phyloP scores from a whole-genome alignment of 64 coral and sea anemone genomes.

The Montipora capricornis region DNA sequence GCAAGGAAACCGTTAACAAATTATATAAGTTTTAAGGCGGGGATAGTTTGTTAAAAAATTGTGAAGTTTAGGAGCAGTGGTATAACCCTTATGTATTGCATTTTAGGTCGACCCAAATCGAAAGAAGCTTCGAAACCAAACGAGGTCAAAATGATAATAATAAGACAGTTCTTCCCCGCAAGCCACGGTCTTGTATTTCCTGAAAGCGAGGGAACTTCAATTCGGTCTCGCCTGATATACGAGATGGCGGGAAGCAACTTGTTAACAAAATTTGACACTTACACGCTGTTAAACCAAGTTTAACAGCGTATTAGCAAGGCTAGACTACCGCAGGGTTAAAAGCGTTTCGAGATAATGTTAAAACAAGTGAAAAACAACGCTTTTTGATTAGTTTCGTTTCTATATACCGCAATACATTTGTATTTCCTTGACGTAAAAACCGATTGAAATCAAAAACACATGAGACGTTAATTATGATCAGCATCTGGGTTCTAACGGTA shows the following conservation, averaged over 20 bases:
- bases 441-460: conserved; percentile 22
- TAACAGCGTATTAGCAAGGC: conserved; percentile 13
- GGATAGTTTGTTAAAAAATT: no score
- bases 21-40: no score
- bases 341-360: conserved; percentile 22
- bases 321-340: conserved; percentile 9
- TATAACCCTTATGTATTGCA: no score
- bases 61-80: no score
- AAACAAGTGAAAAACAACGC: conserved; percentile 38
- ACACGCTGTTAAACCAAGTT: not conserved
- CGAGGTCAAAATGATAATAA: not conserved
- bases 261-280: conserved; percentile 13
- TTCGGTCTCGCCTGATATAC: not conserved
- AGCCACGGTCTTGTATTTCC: not conserved
- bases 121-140: not conserved
- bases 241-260: conserved; percentile 23
- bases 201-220: no score
- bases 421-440: not conserved
- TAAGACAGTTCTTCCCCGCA: not conserved
- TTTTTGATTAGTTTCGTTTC: conserved; percentile 28
- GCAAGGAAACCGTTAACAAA: no score
- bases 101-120: no score
- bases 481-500: not conserved
- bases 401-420: not conserved
- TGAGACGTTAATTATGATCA: not conserved